These are phyloP conservation scores for Cisticola juncidis DNA, from an alignment of 2,113 vertebrate species.

Conservation along the genomic window DNA sequence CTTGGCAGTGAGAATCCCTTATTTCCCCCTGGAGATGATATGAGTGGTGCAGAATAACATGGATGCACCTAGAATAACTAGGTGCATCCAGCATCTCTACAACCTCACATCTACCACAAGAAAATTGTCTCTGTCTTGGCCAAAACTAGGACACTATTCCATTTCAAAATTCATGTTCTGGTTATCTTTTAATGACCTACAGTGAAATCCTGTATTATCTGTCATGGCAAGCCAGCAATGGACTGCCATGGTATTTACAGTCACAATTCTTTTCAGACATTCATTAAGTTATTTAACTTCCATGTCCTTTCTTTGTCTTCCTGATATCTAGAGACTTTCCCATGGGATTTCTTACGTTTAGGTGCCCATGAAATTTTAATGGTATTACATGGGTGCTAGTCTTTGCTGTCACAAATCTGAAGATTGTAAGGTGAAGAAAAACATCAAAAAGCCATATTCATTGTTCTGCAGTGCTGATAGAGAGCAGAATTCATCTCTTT, in stretches of 20 bases:
- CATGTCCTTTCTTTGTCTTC: not conserved
- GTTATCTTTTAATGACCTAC: not conserved
- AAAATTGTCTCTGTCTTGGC: not conserved
- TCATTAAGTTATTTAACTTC: not conserved
- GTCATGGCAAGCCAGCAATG: not conserved
- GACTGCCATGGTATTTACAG: not conserved
- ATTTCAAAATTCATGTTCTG: not conserved
- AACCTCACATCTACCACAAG: not conserved
- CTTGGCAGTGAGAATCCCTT: not conserved
- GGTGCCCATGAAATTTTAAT: not conserved
- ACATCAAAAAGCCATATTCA: not conserved
- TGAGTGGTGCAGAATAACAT: not conserved
- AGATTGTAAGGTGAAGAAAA: not conserved
- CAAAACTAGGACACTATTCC: not conserved
- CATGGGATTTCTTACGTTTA: not conserved
- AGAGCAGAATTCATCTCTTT: not conserved
- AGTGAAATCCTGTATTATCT: not conserved
- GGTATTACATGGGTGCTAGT: not conserved
- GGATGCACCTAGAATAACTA: no score
- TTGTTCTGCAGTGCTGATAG: not conserved
- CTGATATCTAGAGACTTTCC: not conserved
- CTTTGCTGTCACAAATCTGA: not conserved
- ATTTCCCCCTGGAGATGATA: not conserved
- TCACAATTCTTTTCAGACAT: not conserved
- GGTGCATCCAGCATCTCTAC: no score